Evolutionary conservation across 2,113 vertebrate species (phyloP), one percentile per base, ranked within the genome.

Genomic region (Cyprinodon brontotheroides): DNA sequence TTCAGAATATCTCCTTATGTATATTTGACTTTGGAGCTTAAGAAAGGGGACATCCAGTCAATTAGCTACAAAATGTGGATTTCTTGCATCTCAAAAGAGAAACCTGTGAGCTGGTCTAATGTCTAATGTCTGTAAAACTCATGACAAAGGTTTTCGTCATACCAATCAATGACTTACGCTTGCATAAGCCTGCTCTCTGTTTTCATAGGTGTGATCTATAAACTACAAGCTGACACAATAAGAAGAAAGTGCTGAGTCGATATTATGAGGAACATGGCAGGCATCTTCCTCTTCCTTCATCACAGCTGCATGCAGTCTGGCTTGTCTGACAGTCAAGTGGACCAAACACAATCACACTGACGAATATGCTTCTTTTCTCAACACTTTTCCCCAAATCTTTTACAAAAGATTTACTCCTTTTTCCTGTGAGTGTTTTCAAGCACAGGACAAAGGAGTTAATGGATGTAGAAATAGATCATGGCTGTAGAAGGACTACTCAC

Each of bases 191-290:
- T 36, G n/a, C 12, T 4, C 60, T 39, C 3, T 0, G 40, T 66
- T 0, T 4, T 75, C 53, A 59, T 36, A 62, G 14, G 57, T 72
- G 71, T 22, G 17, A 68, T n/a, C 69, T 43, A 57, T 48, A 63
- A 11, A 71, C 8, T 38, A 3, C 11, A 45, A n/a, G 48, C 45
- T 79, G 66, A 79, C 70, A 69, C 37, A 71, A 57, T 50, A 53
- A 64, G 47, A 66, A 1, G 12, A 69, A 67, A 40, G 3, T 0
- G 5, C 0, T 67, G 65, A 63, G 5, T 38, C 62, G 62, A 70
- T 53, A 43, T 69, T 37, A 61, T 0, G 15, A 17, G 38, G 12
- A 37, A 50, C 20, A 17, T n/a, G 4, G 20, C 0, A 39, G 38
- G 14, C 11, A 15, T 50, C 20, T 69, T 50, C 65, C 15, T 70